Evolutionary conservation across 2,797 vertebrate species (phyloP).

Genomic region (Allobates femoralis): DNA sequence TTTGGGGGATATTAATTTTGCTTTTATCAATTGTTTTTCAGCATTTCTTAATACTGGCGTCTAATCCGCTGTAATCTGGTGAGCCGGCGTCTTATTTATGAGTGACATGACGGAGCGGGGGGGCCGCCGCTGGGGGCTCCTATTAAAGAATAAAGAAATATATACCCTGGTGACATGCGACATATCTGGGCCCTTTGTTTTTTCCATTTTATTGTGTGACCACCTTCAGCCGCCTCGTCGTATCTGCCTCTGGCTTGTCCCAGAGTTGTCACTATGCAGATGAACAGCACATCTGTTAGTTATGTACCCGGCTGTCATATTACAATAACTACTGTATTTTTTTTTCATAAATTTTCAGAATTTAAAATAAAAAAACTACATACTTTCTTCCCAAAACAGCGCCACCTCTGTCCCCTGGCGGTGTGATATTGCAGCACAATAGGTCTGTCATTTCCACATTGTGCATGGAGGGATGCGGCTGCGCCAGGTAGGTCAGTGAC

Average conservation of each 20-base stretch:
- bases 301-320: background rate
- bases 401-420: too few species aligned
- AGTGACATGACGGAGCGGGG: conserved; percentile 26
- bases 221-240: too few species aligned
- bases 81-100: conserved; percentile 58
- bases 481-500: too few species aligned
- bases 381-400: too few species aligned
- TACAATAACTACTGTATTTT: too few species aligned
- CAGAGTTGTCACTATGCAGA: background rate
- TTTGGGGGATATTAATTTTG: conserved; percentile 25
- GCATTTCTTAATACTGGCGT: conserved; percentile 64
- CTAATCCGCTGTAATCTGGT: conserved; percentile 70
- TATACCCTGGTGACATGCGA: background rate
- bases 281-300: background rate
- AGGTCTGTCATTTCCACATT: too few species aligned
- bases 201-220: background rate
- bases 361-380: too few species aligned
- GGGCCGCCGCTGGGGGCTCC: background rate
- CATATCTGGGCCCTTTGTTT: background rate
- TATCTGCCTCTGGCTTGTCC: background rate
- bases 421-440: too few species aligned
- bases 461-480: too few species aligned
- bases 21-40: conserved; percentile 60
- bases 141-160: conserved; percentile 8
- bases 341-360: too few species aligned